Percentiles rank a stretch among this genome's conserved stretches.
Conservation (phyloP, 1,140 invertebrate genomes). For the Drosophila subobscura region DNA sequence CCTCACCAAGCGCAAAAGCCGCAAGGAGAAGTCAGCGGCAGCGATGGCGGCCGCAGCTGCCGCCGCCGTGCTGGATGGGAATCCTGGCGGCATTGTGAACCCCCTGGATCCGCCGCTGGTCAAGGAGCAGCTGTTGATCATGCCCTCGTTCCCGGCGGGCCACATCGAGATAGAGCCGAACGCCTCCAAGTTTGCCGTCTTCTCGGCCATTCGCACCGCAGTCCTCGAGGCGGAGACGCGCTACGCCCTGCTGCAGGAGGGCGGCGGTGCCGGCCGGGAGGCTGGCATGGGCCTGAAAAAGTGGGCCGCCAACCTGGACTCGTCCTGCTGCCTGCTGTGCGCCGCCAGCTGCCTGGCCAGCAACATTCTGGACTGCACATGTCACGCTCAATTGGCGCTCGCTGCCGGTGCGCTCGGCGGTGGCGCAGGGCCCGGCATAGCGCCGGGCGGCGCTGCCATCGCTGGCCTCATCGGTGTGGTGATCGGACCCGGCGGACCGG, state of each 20-base stretch:
- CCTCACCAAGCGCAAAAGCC: constrained; percentile 76
- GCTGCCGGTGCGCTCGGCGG: constrained; percentile 18
- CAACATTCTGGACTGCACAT: constrained; percentile 74
- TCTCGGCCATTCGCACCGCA: constrained; percentile 78
- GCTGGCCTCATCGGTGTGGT: constrained; percentile 21
- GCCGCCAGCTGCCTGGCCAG: constrained; percentile 70
- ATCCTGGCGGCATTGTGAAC: constrained; percentile 65
- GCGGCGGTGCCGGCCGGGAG: constrained; percentile 7
- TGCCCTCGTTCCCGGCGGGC: constrained; percentile 72
- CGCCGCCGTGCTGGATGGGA: constrained; percentile 63
- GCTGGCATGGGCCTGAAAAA: constrained; percentile 40
- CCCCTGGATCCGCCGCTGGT: constrained; percentile 72
- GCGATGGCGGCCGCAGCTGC: constrained; percentile 67
- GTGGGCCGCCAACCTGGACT: constrained; percentile 49
- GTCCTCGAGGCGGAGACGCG: constrained; percentile 80
- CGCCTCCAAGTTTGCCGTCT: constrained; percentile 83
- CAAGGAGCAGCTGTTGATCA: constrained; percentile 71
- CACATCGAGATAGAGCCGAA: constrained; percentile 83
- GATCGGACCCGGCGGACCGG: constrained; percentile 23
- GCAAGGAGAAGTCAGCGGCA: constrained; percentile 77
- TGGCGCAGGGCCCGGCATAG: constrained; percentile 9
- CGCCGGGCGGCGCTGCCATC: constrained; percentile 22
- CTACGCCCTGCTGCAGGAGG: constrained; percentile 76
- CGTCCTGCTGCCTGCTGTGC: constrained; percentile 73
- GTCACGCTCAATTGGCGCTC: constrained; percentile 55